phyloP scores from a whole-genome alignment of 2,888 invertebrate species.

The Marronus borbonicus region DNA sequence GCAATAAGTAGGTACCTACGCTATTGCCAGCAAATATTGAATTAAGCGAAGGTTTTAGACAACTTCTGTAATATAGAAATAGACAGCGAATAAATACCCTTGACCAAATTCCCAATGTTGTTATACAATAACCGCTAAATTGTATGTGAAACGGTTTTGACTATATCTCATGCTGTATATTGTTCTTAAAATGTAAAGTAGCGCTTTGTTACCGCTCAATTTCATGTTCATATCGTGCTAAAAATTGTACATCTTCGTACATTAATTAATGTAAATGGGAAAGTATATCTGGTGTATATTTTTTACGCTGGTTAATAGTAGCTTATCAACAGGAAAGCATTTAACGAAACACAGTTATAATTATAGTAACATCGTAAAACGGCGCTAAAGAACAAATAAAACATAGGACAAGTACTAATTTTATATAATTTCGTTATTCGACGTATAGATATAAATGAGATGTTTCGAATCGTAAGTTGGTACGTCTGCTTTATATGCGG shows the following conservation, averaged over 20 bases:
- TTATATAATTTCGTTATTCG: constrained; percentile 5
- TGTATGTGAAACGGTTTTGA: constrained; percentile 19
- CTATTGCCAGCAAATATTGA: not conserved
- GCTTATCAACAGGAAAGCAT: not conserved
- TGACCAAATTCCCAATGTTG: constrained; percentile 23
- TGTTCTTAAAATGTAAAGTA: not conserved
- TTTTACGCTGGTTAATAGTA: not conserved
- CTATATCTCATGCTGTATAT: not conserved
- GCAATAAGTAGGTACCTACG: too few relatives aligned
- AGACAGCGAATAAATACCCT: constrained; percentile 1
- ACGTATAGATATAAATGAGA: constrained; percentile 12
- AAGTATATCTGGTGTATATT: not conserved
- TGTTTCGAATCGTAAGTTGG: constrained; percentile 5
- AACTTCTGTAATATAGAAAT: not conserved
- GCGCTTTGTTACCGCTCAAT: too few relatives aligned
- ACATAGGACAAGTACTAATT: not conserved
- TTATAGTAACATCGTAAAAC: not conserved
- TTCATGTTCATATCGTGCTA: too few relatives aligned
- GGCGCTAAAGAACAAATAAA: constrained; percentile 6
- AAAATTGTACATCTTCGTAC: too few relatives aligned
- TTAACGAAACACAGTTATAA: constrained; percentile 16
- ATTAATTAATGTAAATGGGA: not conserved
- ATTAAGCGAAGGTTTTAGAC: constrained; percentile 12
- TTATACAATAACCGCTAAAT: constrained; percentile 9
- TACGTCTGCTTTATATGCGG: not conserved